These are phyloP conservation scores for Camponotus pennsylvanicus DNA, from an alignment of 1,140 invertebrate species.

Conservation along the genomic window DNA sequence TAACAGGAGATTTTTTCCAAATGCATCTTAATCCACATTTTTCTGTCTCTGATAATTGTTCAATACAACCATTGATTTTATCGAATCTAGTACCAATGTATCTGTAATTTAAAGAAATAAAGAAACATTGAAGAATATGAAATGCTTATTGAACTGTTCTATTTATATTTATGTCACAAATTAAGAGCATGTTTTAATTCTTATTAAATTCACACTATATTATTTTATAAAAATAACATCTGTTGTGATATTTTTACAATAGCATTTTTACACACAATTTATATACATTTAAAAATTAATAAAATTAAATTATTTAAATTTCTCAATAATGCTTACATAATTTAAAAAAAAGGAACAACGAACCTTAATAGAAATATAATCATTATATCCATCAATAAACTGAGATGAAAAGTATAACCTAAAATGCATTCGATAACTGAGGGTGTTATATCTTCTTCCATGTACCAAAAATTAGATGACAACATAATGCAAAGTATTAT, in stretches of 20 bases:
- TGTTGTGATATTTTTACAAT: too few relatives aligned
- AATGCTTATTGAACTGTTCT: neutral
- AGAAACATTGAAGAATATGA: neutral
- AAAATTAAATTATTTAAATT: neutral
- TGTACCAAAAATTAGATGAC: neutral
- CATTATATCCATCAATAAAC: neutral
- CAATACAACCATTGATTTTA: conserved; percentile 8
- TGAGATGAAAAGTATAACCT: neutral
- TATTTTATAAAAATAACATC: too few relatives aligned
- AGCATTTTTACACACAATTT: too few relatives aligned
- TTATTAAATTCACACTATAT: too few relatives aligned
- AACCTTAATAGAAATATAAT: conserved; percentile 3
- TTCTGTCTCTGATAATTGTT: conserved; percentile 6
- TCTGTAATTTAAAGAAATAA: neutral
- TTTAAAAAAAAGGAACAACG: neutral
- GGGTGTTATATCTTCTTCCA: neutral
- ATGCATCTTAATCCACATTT: neutral
- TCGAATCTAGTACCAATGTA: neutral
- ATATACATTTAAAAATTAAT: too few relatives aligned
- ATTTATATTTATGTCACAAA: too few relatives aligned
- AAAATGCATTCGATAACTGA: too few relatives aligned
- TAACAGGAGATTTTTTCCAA: neutral
- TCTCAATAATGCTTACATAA: neutral
- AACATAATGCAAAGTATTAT: neutral
- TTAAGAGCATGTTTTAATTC: too few relatives aligned